phyloP scores from a whole-genome alignment of 2,113 vertebrate genomes.

The Gavialis gangeticus region DNA sequence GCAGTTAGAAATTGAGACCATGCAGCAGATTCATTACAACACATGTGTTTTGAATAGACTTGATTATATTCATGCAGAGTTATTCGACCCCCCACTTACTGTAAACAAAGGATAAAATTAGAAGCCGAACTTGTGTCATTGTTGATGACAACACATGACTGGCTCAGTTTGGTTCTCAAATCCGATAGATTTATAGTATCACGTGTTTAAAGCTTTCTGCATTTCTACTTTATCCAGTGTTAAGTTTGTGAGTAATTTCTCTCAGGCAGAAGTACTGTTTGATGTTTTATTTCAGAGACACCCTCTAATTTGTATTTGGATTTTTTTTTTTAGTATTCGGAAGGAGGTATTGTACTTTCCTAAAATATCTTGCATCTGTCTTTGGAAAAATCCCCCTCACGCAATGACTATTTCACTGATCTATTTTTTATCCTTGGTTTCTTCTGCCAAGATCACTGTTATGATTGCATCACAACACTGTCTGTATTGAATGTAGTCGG shows the following conservation, averaged over 20 bases:
- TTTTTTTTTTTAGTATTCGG: background rate
- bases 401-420: background rate
- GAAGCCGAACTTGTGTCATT: conserved; percentile 35
- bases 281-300: background rate
- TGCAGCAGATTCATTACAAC: background rate
- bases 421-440: background rate
- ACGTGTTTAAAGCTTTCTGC: conserved; percentile 2
- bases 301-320: background rate
- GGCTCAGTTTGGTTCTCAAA: background rate
- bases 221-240: background rate
- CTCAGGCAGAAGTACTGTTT: background rate
- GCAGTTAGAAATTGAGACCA: background rate
- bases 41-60: conserved; percentile 18
- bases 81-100: conserved; percentile 20
- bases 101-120: conserved; percentile 61
- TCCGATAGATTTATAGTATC: background rate
- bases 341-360: background rate
- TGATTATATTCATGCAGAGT: conserved; percentile 31
- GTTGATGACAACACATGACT: background rate
- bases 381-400: background rate
- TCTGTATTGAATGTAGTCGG: background rate
- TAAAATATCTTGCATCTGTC: background rate
- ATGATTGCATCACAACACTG: background rate
- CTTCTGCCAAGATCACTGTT: background rate
- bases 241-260: background rate